phyloP scores from a whole-genome alignment of 2,888 invertebrate species.

The Eupithecia vulgata region DNA sequence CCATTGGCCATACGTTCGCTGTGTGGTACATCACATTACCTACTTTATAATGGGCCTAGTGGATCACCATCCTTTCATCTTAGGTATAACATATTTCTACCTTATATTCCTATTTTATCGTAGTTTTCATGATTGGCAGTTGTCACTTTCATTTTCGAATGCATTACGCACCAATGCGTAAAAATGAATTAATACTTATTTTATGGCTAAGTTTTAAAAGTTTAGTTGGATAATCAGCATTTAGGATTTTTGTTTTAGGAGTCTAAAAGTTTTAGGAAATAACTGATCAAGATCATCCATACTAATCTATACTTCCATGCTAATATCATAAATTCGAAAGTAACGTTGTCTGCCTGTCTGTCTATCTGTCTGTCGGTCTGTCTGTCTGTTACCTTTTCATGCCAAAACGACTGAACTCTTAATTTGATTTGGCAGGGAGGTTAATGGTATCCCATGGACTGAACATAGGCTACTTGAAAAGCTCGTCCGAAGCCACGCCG shows the following conservation, averaged over 20 bases:
- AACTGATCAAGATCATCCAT: too few species aligned
- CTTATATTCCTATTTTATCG: neutral
- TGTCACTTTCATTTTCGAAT: neutral
- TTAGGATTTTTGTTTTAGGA: neutral
- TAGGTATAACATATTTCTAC: neutral
- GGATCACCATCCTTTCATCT: neutral
- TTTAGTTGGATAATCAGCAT: neutral
- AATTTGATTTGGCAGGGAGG: too few species aligned
- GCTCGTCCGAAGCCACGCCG: too few species aligned
- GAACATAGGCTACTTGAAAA: too few species aligned
- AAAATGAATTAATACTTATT: neutral
- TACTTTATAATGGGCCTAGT: neutral
- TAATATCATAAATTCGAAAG: too few species aligned
- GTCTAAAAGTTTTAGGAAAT: too few species aligned
- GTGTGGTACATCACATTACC: conserved; percentile 19
- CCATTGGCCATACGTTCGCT: conserved; percentile 53
- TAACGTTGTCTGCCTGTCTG: too few species aligned
- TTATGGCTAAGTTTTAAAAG: neutral
- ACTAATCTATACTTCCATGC: too few species aligned
- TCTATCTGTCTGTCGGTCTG: too few species aligned
- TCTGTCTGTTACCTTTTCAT: too few species aligned
- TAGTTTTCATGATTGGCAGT: neutral
- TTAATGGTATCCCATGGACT: too few species aligned
- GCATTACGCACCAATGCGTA: neutral
- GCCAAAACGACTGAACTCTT: too few species aligned